Base-by-base conservation (phyloP, 2,113 vertebrate genomes). In the Nothoprocta perdicaria region DNA sequence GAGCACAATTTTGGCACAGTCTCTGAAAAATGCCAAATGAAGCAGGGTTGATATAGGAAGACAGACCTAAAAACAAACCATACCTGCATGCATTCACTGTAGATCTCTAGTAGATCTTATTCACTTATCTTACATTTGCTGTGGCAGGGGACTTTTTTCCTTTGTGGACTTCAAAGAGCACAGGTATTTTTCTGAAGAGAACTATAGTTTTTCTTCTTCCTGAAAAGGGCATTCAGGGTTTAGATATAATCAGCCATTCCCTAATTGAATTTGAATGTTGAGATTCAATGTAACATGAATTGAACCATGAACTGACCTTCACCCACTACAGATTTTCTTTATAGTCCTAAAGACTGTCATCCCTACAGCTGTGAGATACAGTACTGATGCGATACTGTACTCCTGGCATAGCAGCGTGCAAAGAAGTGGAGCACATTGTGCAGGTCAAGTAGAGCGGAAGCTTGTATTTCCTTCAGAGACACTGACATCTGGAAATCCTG, bases 401-500 rank as follows among this genome's bases (percentile, higher is more conserved):
- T 80, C 63, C 60, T 94, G 86, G 68, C 84, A 61, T 18, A 61
- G 68, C 5, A 3, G 17, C 14, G 33, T 87, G 68, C 46, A 31
- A 27, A 91, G 72, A 80, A 74, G 50, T 77, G 67, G 80, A 93
- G 95, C 63, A 45, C 31, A 72, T 52, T 89, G 71, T 77, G 58
- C 1, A 3, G 80, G 84, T 77, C 79, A 87, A 87, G 60, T 92
- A 87, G 93, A 93, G 62, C 1, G 1, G 81, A 94, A 92, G 57
- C 53, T 87, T 13, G 85, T 52, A 80, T 65, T 96, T 96, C 79
- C 87, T 72, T 80, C 43, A 48, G 89, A 93, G 81, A 80, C 63
- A 68, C 65, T 71, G 89, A 80, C 79, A 89, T 90, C 79, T 93
- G 89, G 89, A 89, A 95, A 87, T 52, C 16, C 61, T 85, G 43